phyloP scores from a whole-genome alignment of 2,888 invertebrate genomes.

The Tenodera sinensis region DNA sequence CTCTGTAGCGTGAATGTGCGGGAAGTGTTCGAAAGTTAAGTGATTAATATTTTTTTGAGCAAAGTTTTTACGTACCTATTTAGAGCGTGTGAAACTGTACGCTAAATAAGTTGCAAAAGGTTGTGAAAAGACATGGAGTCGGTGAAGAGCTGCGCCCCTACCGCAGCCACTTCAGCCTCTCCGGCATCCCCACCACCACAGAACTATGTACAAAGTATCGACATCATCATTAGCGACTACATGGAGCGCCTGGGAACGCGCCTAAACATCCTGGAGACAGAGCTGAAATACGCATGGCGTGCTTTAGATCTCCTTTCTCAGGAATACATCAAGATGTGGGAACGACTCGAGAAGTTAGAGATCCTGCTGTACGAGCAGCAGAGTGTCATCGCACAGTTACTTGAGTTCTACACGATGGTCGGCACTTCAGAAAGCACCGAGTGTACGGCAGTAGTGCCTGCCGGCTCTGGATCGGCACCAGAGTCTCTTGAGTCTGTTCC shows the following conservation, averaged over 20 bases:
- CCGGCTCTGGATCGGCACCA: constrained; percentile 30
- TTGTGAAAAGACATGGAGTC: constrained; percentile 10
- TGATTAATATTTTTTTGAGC: background rate
- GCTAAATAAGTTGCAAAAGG: background rate
- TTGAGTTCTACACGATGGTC: constrained; percentile 70
- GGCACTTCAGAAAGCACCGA: constrained; percentile 50
- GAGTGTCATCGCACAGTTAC: constrained; percentile 81
- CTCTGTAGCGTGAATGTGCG: background rate
- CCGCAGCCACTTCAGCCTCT: constrained; percentile 9
- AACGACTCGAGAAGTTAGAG: constrained; percentile 82
- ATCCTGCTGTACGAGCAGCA: constrained; percentile 84
- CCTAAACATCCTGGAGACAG: constrained; percentile 82
- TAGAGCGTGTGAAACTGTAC: background rate
- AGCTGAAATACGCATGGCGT: constrained; percentile 89
- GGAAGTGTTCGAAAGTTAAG: background rate
- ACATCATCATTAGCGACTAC: constrained; percentile 74
- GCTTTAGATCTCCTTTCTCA: constrained; percentile 85
- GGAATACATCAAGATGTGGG: constrained; percentile 94
- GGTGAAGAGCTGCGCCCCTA: constrained; percentile 13
- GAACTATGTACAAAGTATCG: constrained; percentile 35
- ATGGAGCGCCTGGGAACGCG: constrained; percentile 87
- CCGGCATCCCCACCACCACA: constrained; percentile 23
- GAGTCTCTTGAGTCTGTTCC: constrained; percentile 37
- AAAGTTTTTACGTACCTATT: background rate
- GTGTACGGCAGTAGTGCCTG: background rate